A percentile compares a stretch with the other conserved stretches of the same genome.
Evolutionary conservation across 2,113 vertebrate genomes (phyloP).

Genomic region (Sebastes fasciatus): DNA sequence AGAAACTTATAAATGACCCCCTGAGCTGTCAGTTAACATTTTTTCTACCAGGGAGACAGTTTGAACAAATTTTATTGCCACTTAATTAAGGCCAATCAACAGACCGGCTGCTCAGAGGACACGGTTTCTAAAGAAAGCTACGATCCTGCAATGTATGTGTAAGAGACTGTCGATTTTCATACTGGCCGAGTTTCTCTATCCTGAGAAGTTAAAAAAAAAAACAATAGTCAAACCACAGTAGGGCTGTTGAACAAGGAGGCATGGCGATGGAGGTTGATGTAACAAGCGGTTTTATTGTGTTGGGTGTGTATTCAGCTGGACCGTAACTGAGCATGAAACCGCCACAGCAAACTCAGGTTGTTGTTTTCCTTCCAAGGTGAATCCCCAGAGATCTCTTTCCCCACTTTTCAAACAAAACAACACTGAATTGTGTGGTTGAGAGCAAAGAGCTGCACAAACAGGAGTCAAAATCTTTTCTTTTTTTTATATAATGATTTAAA

Average conservation of each 20-base stretch:
- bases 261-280: not conserved
- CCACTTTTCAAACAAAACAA: constrained; percentile 14
- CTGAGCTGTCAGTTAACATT: too few species aligned
- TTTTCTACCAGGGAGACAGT: too few species aligned
- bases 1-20: too few species aligned
- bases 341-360: constrained; percentile 26
- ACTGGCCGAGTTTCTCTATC: too few species aligned
- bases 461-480: not conserved
- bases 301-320: constrained; percentile 27
- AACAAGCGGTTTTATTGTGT: constrained; percentile 21
- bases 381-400: not conserved
- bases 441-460: not conserved
- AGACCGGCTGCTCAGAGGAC: too few species aligned
- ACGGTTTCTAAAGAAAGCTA: too few species aligned
- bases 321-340: constrained; percentile 38
- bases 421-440: not conserved
- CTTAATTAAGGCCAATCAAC: too few species aligned
- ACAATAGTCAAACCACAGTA: constrained; percentile 23
- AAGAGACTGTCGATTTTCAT: too few species aligned
- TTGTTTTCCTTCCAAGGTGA: constrained; percentile 19
- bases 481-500: not conserved
- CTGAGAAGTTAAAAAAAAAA: constrained; percentile 8
- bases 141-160: too few species aligned
- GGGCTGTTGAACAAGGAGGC: constrained; percentile 13
- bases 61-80: too few species aligned